These are phyloP conservation scores for Vanessa atalanta DNA, from an alignment of 1,140 invertebrate genomes.

Conservation along the genomic window DNA sequence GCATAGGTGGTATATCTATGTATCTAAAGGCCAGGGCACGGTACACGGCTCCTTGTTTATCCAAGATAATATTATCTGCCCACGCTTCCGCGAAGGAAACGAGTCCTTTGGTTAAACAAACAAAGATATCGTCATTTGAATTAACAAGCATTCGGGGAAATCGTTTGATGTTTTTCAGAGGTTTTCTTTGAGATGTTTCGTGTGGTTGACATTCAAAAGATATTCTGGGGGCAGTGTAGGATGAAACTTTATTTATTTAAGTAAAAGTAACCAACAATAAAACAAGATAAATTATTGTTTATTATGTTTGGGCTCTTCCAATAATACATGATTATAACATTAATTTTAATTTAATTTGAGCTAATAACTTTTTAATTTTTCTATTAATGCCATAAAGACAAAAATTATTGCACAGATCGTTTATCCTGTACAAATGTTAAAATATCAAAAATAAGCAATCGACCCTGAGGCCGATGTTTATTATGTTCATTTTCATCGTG, in stretches of 20 bases:
- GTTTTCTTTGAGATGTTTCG: slow-evolving; percentile 25
- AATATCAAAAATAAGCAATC: too few relatives aligned
- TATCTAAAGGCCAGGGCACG: slow-evolving; percentile 1
- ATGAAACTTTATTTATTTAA: not conserved
- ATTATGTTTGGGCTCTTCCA: not conserved
- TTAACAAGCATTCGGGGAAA: slow-evolving; percentile 28
- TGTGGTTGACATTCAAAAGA: slow-evolving; percentile 23
- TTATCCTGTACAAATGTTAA: too few relatives aligned
- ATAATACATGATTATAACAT: too few relatives aligned
- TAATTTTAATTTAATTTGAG: too few relatives aligned
- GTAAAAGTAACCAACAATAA: not conserved
- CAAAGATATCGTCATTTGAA: slow-evolving; percentile 11
- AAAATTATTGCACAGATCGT: too few relatives aligned
- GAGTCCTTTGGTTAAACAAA: slow-evolving; percentile 17
- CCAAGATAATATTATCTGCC: slow-evolving; percentile 11
- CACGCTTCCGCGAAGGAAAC: slow-evolving; percentile 21
- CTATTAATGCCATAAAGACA: too few relatives aligned
- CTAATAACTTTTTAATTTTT: too few relatives aligned
- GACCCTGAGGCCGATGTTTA: too few relatives aligned
- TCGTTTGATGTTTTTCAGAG: slow-evolving; percentile 28
- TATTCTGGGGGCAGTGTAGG: slow-evolving; percentile 14
- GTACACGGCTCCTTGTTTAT: not conserved
- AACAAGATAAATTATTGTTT: not conserved
- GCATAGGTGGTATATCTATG: not conserved
- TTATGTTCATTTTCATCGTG: too few relatives aligned